Conservation (phyloP, 2,113 vertebrate species). For the Rhombomys opimus region DNA sequence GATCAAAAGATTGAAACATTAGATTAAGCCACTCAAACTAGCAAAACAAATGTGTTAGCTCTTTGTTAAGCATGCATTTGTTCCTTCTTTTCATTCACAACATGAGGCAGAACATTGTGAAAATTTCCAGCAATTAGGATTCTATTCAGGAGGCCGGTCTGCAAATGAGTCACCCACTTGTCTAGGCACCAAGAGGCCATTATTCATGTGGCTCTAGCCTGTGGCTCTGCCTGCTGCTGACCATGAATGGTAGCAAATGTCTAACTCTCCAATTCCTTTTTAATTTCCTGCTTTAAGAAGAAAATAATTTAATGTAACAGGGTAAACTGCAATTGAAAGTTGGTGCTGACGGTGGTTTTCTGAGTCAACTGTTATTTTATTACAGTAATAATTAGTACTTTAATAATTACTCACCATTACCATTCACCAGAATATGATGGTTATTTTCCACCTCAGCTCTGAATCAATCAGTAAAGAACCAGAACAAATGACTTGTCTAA, state of each 20-base stretch:
- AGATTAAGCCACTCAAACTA: conserved; percentile 55
- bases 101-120: conserved; percentile 60
- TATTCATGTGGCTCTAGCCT: background rate
- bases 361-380: conserved; percentile 6
- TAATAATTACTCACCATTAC: background rate
- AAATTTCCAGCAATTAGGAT: conserved; percentile 66
- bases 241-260: background rate
- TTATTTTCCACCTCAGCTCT: conserved; percentile 1
- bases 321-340: background rate
- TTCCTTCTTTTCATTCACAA: conserved; percentile 64
- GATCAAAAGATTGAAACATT: conserved; percentile 63
- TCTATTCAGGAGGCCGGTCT: conserved; percentile 51
- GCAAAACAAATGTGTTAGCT: conserved; percentile 66
- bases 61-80: conserved; percentile 53
- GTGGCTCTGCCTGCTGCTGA: background rate
- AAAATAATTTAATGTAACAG: conserved; percentile 1
- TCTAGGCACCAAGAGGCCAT: conserved; percentile 59
- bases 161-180: conserved; percentile 60
- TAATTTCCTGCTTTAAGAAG: conserved; percentile 38
- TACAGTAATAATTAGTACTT: conserved; percentile 2
- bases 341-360: conserved; percentile 10
- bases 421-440: conserved; percentile 15
- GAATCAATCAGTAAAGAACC: background rate
- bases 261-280: conserved; percentile 51
- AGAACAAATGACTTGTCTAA: background rate